Evolutionary conservation across 2,888 invertebrate species (phyloP), one percentile per base, ranked within the genome.

Genomic region (Aleiodes leptofemur): DNA sequence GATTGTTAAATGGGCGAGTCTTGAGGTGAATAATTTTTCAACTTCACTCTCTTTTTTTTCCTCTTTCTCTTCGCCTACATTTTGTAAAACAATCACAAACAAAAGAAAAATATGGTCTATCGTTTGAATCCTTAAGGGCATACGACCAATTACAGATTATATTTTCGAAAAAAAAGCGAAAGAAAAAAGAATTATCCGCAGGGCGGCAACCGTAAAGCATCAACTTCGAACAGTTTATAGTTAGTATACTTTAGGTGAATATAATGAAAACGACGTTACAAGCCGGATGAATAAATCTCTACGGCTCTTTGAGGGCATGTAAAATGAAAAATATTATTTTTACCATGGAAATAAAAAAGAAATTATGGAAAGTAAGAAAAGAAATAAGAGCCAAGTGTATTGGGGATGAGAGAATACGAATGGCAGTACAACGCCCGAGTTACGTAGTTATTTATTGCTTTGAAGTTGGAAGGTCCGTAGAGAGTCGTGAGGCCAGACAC

Each of bases 391-490:
- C 11, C 64, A 13, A 56, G 16, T 53, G 48, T 55, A 69, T 72
- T 56, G 59, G 77, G 64, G 43, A 64, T 43, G 64, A 64, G 64
- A 64, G 23, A 64, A 64, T 61, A 61, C 61, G 61, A 61, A 61
- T 80, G 77, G 79, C 8, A 43, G 43, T 43, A 61, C 64, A 64
- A 43, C 64, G 64, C 64, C 64, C 48, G 48, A 64, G 64, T 64
- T 59, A 59, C 77, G 72, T 72, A 57, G 80, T 82, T 80, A 83
- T 83, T 85, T 83, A 84, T 80, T 83, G 77, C 72, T 75, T 9
- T 79, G 73, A 69, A 77, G 78, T 78, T 72, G 77, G 78, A 43
- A 8, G 64, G 16, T 64, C 64, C 14, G 48, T 48, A 81, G 68
- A 34, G 51, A 73, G 82, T 80, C 79, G 81, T 82, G 80, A 81